A percentile compares a stretch with the other conserved stretches of the same genome.
phyloP scores from a whole-genome alignment of 2,113 vertebrate species.

The Dicerorhinus sumatrensis region DNA sequence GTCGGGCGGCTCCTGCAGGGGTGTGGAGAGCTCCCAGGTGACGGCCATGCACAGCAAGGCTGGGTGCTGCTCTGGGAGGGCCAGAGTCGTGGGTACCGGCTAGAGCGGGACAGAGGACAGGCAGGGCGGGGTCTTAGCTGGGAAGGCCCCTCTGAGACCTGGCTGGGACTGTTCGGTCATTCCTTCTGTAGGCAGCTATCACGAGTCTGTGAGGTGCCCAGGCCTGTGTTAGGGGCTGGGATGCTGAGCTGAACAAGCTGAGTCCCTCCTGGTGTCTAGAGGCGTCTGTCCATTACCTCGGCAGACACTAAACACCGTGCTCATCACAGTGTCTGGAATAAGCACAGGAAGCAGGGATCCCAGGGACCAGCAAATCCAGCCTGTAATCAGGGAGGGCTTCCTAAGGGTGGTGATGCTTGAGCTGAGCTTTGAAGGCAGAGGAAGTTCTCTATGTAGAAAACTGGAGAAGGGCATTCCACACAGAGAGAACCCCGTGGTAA shows the following conservation, averaged over 20 bases:
- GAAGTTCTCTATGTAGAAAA: background rate
- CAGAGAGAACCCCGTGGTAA: too few species aligned
- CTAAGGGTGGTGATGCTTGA: background rate
- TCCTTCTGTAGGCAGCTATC: background rate
- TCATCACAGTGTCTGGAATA: background rate
- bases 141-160: background rate
- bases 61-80: background rate
- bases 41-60: rapidly evolving
- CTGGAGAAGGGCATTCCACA: background rate
- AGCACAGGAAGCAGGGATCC: background rate
- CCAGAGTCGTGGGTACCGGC: background rate
- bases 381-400: background rate
- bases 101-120: background rate
- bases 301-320: background rate
- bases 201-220: background rate
- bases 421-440: background rate
- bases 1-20: background rate
- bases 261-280: background rate
- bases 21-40: background rate
- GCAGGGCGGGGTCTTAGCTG: background rate
- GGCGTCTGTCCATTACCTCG: rapidly evolving
- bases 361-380: background rate
- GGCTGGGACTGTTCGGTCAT: background rate
- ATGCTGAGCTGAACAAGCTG: background rate
- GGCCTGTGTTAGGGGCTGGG: background rate